Base-by-base conservation (phyloP, 2,888 invertebrate species). In the Pyralis farinalis region DNA sequence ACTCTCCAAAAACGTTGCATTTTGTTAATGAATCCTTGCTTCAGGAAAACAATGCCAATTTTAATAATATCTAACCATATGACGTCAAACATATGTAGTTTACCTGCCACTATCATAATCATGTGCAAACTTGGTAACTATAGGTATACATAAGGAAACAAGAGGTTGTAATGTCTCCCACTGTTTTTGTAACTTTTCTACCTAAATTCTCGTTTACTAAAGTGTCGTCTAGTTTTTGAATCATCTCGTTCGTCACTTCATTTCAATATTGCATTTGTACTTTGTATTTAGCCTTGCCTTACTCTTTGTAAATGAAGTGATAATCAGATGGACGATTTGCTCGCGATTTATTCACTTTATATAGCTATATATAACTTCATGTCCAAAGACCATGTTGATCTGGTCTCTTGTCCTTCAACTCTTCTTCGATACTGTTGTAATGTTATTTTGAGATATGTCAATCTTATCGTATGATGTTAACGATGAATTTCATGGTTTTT, bases 31-130 rank as follows among this genome's bases (percentile, higher is more conserved):
- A 49, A 67, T 62, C 78, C 77, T 77, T 63, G 84, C 85, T 84
- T 85, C 58, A 75, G 86, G 86, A 87, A 87, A 87, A 87, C 53
- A 87, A 86, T 87, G 87, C 85, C 84, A 87, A 87, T 87, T 87
- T 87, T 87, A 81, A 75, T 62, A 54, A 55, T 42, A 59, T 51
- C 39, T 59, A 49, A 55, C 43, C 46, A 47, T 53, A 51, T 46
- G 38, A 40, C 40, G 28, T 33, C 37, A 42, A n/a, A 40, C 28
- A 25, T 32, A 12, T 28, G 32, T 39, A 29, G 40, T 12, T 35
- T 33, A 40, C 44, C 42, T 43, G 42, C 46, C 37, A 30, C 32
- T 37, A 32, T 32, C 39, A 41, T 28, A 12, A 34, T 49, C 49
- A 51, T 41, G 38, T 44, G 51, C 47, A 37, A 48, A 50, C 20